Base-by-base conservation (phyloP, 2,888 invertebrate genomes). In the Tiphia femorata region DNA sequence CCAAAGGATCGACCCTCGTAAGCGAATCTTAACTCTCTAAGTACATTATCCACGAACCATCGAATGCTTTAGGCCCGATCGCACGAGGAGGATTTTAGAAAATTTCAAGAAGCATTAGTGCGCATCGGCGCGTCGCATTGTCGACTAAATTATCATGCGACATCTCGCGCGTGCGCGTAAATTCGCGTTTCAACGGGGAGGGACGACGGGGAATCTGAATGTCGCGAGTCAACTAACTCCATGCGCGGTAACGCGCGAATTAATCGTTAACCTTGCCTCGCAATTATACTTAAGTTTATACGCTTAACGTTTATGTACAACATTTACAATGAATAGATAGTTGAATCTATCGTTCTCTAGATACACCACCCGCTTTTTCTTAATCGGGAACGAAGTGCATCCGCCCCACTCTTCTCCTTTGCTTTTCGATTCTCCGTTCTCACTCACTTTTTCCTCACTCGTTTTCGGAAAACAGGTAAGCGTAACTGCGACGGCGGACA, bases 261-360 rank as follows among this genome's bases (percentile, higher is more conserved):
- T 10, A 10, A 27, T 27, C 38, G 38, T 38, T 19, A 17, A 16
- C 38, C 4, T 19, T 19, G 38, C 37, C 25, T 43, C 47, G 35
- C 48, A 60, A 49, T 49, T 49, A 48, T 49, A 42, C 30, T 52
- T 56, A 35, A 17, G 51, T 21, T 41, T 21, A 49, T 40, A 33
- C 6, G 12, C 43, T 54, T 50, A 56, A 58, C 58, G 20, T 53
- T 56, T 33, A 33, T 33, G 33, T 33, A 41, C 41, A 23, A 20
- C 14, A 20, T 21, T 23, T 21, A 33, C 33, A n/a, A n/a, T 21
- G 23, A 14, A 20, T 4, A 41, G 12, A 12, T 10, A 19, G 41
- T 21, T 23, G 12, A n/a, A n/a, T n/a, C 19, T 41, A 33, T 25
- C 29, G n/a, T 20, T 37, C 37, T 37, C 37, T 17, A 10, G 8